Percentiles rank a stretch among this genome's conserved stretches.
Evolutionary conservation across 1,140 invertebrate species (phyloP).

Genomic region (Pollicipes pollicipes): DNA sequence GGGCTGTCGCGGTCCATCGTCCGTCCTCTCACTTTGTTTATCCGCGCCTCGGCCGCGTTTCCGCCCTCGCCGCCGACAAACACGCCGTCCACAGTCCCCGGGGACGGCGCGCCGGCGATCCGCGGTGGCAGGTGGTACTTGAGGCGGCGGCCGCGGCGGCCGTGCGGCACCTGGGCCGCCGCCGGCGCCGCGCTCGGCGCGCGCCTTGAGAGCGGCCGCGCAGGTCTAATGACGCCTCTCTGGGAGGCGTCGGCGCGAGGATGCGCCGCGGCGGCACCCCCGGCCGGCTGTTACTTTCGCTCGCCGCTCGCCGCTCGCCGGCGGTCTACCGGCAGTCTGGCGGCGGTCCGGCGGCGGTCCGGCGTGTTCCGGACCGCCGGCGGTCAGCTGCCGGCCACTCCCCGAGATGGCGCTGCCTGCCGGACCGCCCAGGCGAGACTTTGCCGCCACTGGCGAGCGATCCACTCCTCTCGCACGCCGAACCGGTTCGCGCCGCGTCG

Average conservation of each 20-base stretch:
- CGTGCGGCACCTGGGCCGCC: too few relatives aligned
- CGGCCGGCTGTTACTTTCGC: neutral
- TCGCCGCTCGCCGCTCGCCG: too few relatives aligned
- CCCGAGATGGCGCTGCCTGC: neutral
- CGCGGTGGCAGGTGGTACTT: neutral
- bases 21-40: neutral
- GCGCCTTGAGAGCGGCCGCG: too few relatives aligned
- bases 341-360: neutral
- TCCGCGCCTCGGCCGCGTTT: neutral
- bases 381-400: too few relatives aligned
- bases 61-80: neutral
- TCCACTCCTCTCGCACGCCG: too few relatives aligned
- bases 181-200: too few relatives aligned
- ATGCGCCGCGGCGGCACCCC: neutral
- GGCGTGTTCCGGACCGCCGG: neutral
- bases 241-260: neutral
- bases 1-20: too few relatives aligned
- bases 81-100: neutral
- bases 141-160: too few relatives aligned
- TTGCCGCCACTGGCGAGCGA: too few relatives aligned
- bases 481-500: too few relatives aligned
- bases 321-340: too few relatives aligned
- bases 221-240: neutral
- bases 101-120: neutral
- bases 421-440: too few relatives aligned